phyloP scores from a whole-genome alignment of 1,140 invertebrate genomes.

The Scaptomyza graminum region DNA sequence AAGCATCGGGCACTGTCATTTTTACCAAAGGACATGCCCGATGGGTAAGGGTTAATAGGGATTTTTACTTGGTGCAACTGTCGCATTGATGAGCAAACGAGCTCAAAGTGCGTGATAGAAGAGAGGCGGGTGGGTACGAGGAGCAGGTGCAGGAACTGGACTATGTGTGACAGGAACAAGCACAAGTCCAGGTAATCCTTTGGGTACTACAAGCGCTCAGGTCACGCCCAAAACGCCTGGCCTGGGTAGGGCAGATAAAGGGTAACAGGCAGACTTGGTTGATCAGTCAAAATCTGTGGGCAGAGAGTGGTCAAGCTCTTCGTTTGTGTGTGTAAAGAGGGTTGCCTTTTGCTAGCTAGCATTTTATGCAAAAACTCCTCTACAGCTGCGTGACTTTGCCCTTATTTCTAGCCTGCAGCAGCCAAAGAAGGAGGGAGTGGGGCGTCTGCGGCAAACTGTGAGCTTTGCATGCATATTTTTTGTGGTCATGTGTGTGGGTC shows the following conservation, averaged over 20 bases:
- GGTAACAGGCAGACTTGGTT: constrained; percentile 21
- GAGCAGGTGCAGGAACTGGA: constrained; percentile 15
- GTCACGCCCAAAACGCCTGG: constrained; percentile 15
- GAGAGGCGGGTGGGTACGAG: not conserved
- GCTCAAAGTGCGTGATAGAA: constrained; percentile 67
- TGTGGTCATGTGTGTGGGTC: constrained; percentile 51
- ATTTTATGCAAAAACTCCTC: constrained; percentile 47
- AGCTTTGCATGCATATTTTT: constrained; percentile 42
- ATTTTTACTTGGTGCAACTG: constrained; percentile 36
- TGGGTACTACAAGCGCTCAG: constrained; percentile 54
- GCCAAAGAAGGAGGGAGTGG: not conserved
- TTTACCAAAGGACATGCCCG: constrained; percentile 9
- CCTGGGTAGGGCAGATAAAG: not conserved
- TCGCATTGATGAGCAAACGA: constrained; percentile 48
- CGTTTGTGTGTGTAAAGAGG: constrained; percentile 11
- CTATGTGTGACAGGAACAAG: constrained; percentile 62
- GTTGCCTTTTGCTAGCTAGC: constrained; percentile 23
- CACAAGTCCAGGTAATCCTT: constrained; percentile 76
- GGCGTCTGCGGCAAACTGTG: constrained; percentile 3
- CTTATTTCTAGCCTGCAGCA: constrained; percentile 43
- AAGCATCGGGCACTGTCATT: constrained; percentile 25
- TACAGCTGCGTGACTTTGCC: constrained; percentile 54
- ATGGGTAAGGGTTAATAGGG: not conserved
- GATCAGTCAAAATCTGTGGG: constrained; percentile 43
- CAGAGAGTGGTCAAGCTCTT: constrained; percentile 8